phyloP scores from a whole-genome alignment of 2,888 invertebrate species.

The Melanchra persicariae region DNA sequence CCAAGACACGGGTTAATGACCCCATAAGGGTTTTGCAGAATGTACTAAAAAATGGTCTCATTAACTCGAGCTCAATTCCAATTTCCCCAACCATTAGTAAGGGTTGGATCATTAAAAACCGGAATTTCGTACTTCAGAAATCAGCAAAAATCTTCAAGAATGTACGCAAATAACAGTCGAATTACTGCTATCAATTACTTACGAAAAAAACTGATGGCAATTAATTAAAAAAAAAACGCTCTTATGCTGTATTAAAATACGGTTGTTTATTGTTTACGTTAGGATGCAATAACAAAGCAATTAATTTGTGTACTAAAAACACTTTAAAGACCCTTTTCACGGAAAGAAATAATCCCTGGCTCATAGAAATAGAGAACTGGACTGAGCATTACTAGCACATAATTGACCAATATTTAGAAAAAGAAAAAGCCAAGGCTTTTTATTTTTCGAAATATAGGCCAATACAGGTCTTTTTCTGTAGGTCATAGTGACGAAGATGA shows the following conservation, averaged over 20 bases:
- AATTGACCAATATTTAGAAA: not conserved
- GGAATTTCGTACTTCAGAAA: constrained; percentile 51
- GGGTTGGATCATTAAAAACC: constrained; percentile 70
- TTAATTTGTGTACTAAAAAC: constrained; percentile 2
- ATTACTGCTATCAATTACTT: not conserved
- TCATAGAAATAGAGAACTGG: not conserved
- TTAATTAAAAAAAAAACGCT: too few species aligned
- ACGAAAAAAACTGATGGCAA: not conserved
- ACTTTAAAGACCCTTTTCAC: not conserved
- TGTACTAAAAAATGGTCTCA: constrained; percentile 52
- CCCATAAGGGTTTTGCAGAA: constrained; percentile 21
- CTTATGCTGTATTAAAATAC: not conserved
- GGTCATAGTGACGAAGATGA: not conserved
- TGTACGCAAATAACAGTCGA: not conserved
- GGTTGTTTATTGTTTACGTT: not conserved
- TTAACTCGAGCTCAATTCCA: constrained; percentile 65
- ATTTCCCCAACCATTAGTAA: constrained; percentile 69
- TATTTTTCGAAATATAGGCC: too few species aligned
- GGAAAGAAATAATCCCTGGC: not conserved
- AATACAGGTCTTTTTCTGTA: not conserved
- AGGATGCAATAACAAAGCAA: not conserved
- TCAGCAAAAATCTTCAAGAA: constrained; percentile 32
- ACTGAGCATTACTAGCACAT: not conserved
- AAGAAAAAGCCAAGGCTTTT: not conserved
- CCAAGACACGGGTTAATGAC: constrained; percentile 9